Evolutionary conservation across 1,140 invertebrate species (phyloP).

Genomic region (Drosophila kikkawai): DNA sequence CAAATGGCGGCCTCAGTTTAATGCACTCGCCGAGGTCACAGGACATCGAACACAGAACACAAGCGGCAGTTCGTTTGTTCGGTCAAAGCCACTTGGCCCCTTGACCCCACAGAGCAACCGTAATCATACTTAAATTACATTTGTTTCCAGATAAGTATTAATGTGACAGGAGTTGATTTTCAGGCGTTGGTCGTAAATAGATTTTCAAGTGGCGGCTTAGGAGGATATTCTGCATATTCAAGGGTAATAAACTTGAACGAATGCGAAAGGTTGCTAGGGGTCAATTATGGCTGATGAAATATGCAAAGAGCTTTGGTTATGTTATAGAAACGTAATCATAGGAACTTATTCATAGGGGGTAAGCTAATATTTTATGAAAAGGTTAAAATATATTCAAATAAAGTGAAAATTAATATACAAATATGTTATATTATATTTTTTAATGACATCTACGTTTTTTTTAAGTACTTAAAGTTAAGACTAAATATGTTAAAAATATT

Average conservation of each 20-base stretch:
- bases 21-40: constrained; percentile 53
- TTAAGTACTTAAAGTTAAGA: too few species aligned
- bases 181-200: constrained; percentile 15
- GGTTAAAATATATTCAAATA: too few species aligned
- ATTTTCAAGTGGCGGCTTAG: constrained; percentile 8
- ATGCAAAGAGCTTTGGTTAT: not conserved
- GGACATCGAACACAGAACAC: constrained; percentile 30
- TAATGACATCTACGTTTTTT: too few species aligned
- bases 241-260: not conserved
- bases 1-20: constrained; percentile 43
- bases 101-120: constrained; percentile 20
- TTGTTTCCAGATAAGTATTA: constrained; percentile 17
- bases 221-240: not conserved
- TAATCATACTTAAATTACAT: constrained; percentile 22
- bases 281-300: constrained; percentile 27
- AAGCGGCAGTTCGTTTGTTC: not conserved
- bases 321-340: not conserved
- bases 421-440: too few species aligned
- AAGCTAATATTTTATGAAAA: not conserved
- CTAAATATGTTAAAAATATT: too few species aligned
- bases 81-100: constrained; percentile 37
- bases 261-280: constrained; percentile 11
- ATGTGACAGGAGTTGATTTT: constrained; percentile 17
- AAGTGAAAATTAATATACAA: too few species aligned
- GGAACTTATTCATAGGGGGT: not conserved